phyloP scores from a whole-genome alignment of 2,113 vertebrate genomes.

The Gambusia affinis region DNA sequence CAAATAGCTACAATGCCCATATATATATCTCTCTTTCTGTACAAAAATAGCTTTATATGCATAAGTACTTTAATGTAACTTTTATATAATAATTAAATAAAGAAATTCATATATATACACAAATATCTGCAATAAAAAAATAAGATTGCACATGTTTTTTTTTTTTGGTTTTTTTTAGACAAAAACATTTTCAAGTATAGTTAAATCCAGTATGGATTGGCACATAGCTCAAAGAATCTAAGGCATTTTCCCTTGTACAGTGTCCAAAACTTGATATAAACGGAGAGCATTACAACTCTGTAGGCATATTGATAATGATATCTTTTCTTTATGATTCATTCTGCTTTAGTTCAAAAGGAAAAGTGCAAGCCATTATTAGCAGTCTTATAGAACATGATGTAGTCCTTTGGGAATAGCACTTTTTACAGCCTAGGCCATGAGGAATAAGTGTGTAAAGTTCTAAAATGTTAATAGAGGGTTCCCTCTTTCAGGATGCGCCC shows the following conservation, averaged over 20 bases:
- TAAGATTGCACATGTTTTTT: slow-evolving; percentile 92
- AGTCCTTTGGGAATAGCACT: slow-evolving; percentile 69
- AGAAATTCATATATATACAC: slow-evolving; percentile 86
- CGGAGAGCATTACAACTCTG: slow-evolving; percentile 54
- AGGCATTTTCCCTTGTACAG: slow-evolving; percentile 78
- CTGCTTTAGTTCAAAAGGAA: slow-evolving; percentile 72
- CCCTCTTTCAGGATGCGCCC: slow-evolving; percentile 59
- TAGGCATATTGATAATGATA: slow-evolving; percentile 60
- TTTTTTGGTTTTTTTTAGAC: slow-evolving; percentile 73
- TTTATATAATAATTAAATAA: slow-evolving; percentile 93
- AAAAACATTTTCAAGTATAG: slow-evolving; percentile 93
- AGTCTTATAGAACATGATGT: slow-evolving; percentile 55
- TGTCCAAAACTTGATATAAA: slow-evolving; percentile 70
- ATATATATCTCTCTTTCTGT: slow-evolving; percentile 86
- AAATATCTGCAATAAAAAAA: slow-evolving; percentile 79
- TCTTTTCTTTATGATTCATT: slow-evolving; percentile 72
- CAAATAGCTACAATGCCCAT: slow-evolving; percentile 92
- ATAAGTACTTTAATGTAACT: slow-evolving; percentile 81
- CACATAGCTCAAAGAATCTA: slow-evolving; percentile 79
- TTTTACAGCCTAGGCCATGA: slow-evolving; percentile 66
- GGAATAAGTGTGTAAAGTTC: slow-evolving; percentile 60
- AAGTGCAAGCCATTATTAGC: slow-evolving; percentile 70
- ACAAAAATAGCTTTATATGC: slow-evolving; percentile 97
- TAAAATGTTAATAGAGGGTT: slow-evolving; percentile 41
- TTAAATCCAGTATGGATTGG: slow-evolving; percentile 83